A percentile compares a stretch with the other conserved stretches of the same genome.
phyloP scores from a whole-genome alignment of 2,888 invertebrate species.

The Mantis religiosa region DNA sequence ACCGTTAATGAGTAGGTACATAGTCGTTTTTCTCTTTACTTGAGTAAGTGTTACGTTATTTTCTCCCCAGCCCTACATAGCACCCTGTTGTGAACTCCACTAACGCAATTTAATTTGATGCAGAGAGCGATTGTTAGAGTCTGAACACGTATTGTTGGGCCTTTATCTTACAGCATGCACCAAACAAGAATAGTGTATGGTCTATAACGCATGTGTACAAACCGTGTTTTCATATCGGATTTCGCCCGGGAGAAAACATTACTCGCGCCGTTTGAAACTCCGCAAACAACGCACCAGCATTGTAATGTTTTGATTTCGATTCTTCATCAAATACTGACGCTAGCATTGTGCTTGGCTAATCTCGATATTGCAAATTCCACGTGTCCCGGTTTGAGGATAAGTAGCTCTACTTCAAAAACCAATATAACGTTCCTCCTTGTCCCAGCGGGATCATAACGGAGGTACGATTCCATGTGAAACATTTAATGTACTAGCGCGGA shows the following conservation, averaged over 20 bases:
- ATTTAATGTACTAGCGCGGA: neutral
- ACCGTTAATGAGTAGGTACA: no score
- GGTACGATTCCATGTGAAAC: neutral
- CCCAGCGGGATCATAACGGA: neutral
- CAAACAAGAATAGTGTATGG: neutral
- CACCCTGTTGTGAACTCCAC: no score
- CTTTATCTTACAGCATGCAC: neutral
- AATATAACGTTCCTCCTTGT: neutral
- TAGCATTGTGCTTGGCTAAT: neutral
- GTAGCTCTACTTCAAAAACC: neutral
- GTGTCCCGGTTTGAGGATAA: neutral
- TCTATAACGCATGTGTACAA: neutral
- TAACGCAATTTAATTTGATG: no score
- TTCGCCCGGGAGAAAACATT: neutral
- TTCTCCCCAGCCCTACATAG: no score
- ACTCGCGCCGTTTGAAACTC: neutral
- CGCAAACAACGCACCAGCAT: neutral
- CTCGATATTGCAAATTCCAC: neutral
- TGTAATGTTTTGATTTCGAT: neutral
- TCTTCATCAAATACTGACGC: neutral
- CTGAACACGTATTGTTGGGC: neutral
- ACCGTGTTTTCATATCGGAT: neutral
- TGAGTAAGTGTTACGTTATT: no score
- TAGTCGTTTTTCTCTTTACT: no score
- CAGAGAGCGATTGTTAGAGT: no score